Percentiles rank a stretch among this genome's conserved stretches.
Evolutionary conservation across 2,888 invertebrate species (phyloP).

Genomic region (Uropetala carovei): DNA sequence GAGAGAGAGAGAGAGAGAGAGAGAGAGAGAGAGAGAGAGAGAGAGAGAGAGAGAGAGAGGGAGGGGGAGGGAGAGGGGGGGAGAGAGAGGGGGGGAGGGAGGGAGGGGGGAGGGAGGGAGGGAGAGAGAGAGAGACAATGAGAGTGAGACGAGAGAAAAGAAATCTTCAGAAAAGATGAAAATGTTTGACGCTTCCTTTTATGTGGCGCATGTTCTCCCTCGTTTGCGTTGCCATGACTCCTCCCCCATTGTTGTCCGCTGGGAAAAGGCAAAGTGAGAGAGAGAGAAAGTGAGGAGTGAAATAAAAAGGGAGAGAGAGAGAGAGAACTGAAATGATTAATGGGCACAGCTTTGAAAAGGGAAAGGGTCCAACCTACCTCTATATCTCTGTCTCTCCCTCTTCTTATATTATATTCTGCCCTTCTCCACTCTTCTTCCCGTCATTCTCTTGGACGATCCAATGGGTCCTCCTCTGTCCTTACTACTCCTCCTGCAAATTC

Average conservation of each 20-base stretch:
- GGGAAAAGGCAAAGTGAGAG: background rate
- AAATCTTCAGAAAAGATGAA: background rate
- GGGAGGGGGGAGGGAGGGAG: too few relatives aligned
- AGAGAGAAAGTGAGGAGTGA: background rate
- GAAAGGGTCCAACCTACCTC: background rate
- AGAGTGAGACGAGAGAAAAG: conserved; percentile 2
- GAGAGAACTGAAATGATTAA: background rate
- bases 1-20: too few relatives aligned
- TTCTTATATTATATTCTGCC: background rate
- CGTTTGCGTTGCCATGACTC: background rate
- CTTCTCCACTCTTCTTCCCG: background rate
- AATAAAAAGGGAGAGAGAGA: background rate
- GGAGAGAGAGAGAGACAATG: too few relatives aligned
- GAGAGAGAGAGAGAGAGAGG: too few relatives aligned
- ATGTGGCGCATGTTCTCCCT: background rate
- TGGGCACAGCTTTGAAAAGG: conserved; percentile 18
- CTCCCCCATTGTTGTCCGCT: conserved; percentile 12
- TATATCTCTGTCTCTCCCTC: background rate
- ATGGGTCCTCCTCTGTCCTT: background rate
- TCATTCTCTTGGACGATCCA: background rate
- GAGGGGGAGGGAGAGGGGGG: too few relatives aligned
- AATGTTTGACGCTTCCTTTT: conserved; percentile 29
- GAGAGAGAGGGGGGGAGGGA: too few relatives aligned
- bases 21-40: too few relatives aligned
- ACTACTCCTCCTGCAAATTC: background rate